Base-by-base conservation (phyloP, 2,888 invertebrate genomes). In the Aleiodes testaceus region DNA sequence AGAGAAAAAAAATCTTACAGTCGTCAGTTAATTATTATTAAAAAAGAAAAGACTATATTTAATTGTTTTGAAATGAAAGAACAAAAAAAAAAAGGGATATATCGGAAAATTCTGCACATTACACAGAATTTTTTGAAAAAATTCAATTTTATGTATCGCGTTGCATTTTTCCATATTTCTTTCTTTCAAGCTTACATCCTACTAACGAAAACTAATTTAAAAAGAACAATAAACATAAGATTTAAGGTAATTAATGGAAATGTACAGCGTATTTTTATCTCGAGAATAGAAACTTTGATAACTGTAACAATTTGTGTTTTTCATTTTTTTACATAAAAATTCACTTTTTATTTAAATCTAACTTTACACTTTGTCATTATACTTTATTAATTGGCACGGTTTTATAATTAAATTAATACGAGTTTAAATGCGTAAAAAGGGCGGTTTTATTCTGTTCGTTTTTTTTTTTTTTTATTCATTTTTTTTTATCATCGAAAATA, bases 101-200 rank as follows among this genome's bases (percentile, higher is more conserved):
- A 63, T 22, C 70, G 36, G 22, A 59, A 75, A 63, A 69, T 72
- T 66, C 66, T 74, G 73, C 72, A 36, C 11, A 73, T 63, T 74
- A 76, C 72, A 36, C 36, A 36, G 9, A 74, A 75, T 73, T 75
- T 71, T 49, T 47, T 66, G 68, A 66, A 52, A 66, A 69, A 12
- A 50, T 53, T 66, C 36, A 45, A 47, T 65, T 69, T 61, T 45
- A 71, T 69, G 50, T 65, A 71, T 68, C 75, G 70, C 71, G 72
- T 70, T 75, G 36, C 26, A 78, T 79, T 77, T 79, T 80, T 79
- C 77, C 72, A 69, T 74, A 66, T 76, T 78, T 75, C 74, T 75
- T 73, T 70, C 69, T 50, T 65, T 73, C 55, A 68, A 30, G 59
- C 59, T 68, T 68, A 68, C 11, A 66, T 30, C 20, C 68, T 68